Base-by-base conservation (phyloP, 1,140 invertebrate genomes). In the Macrobrachium rosenbergii region DNA sequence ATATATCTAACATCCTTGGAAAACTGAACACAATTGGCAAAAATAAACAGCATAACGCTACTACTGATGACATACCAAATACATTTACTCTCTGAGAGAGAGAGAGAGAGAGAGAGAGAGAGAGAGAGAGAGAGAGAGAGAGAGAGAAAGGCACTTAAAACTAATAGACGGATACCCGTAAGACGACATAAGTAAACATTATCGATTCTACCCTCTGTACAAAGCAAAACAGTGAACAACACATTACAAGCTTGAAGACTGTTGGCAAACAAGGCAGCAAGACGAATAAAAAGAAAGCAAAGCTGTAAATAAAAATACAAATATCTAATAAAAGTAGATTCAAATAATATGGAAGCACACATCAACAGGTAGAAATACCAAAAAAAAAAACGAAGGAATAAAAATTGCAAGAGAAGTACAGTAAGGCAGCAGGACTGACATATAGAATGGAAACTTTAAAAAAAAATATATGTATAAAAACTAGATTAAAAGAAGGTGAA, bases 81-180 rank as follows among this genome's bases (percentile, higher is more conserved):
- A 52, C 6, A 10, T 52, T 52, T 2, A 52, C 52, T 37, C 28
- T 3, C 28, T 37, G 12, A 10, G 64, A 10, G 67, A 72, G 67
- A 72, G 67, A 72, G 67, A 72, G 67, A 72, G 67, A 72, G 67
- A 72, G 67, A 72, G 67, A 72, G 67, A 72, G 67, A 72, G 67
- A 72, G 67, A 72, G 67, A 72, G 67, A 72, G 67, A 72, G 67
- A 72, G 67, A 72, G 67, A 72, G 67, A 72, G 67, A 72, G 67
- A 72, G 67, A 72, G 67, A 72, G 67, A 37, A 12, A 14, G 21
- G n/a, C n/a, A n/a, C 21, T 69, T 21, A 23, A 17, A n/a, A n/a
- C n/a, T n/a, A 28, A 17, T n/a, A 19, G 10, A 19, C 19, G 67
- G 21, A 37, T 72, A 37, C 37, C 8, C 37, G n/a, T 72, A 37